These are phyloP conservation scores for Chrysodeixis includens DNA, from an alignment of 2,888 invertebrate species.

Conservation along the genomic window DNA sequence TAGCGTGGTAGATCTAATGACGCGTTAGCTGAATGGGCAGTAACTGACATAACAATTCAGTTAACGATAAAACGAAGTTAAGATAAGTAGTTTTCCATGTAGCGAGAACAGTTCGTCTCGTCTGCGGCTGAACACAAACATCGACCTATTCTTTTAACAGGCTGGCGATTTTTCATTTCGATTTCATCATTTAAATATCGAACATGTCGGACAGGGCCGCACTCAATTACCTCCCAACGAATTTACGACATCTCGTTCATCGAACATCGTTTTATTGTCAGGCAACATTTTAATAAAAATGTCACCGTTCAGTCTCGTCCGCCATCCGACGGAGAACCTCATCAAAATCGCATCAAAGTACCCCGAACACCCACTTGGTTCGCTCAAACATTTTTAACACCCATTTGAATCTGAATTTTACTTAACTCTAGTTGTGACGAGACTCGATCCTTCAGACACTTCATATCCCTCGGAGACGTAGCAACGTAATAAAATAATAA, in stretches of 20 bases:
- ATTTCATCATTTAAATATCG: slow-evolving; percentile 61
- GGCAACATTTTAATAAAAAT: slow-evolving; percentile 79
- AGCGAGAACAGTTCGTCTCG: slow-evolving; percentile 68
- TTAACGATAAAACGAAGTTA: slow-evolving; percentile 85
- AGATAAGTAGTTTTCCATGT: slow-evolving; percentile 88
- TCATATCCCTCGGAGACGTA: slow-evolving; percentile 69
- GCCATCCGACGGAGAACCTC: slow-evolving; percentile 67
- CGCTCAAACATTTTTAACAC: slow-evolving; percentile 79
- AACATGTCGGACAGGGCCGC: slow-evolving; percentile 57
- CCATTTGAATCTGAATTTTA: slow-evolving; percentile 81
- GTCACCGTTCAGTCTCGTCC: slow-evolving; percentile 63
- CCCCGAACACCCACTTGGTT: slow-evolving; percentile 72
- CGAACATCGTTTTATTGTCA: slow-evolving; percentile 69
- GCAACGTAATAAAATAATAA: slow-evolving; percentile 77
- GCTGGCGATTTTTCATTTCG: slow-evolving; percentile 62
- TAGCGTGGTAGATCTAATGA: slow-evolving; percentile 71
- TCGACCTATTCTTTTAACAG: slow-evolving; percentile 64
- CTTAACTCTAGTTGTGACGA: slow-evolving; percentile 71
- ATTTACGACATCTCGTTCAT: slow-evolving; percentile 76
- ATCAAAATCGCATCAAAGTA: slow-evolving; percentile 83
- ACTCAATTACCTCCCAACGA: slow-evolving; percentile 73
- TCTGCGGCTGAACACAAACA: slow-evolving; percentile 68
- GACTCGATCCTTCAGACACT: slow-evolving; percentile 69
- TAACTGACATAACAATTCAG: slow-evolving; percentile 80
- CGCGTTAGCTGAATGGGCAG: slow-evolving; percentile 70